Evolutionary conservation across 2,888 invertebrate genomes (phyloP).

Genomic region (Kryphioiulus occultus): DNA sequence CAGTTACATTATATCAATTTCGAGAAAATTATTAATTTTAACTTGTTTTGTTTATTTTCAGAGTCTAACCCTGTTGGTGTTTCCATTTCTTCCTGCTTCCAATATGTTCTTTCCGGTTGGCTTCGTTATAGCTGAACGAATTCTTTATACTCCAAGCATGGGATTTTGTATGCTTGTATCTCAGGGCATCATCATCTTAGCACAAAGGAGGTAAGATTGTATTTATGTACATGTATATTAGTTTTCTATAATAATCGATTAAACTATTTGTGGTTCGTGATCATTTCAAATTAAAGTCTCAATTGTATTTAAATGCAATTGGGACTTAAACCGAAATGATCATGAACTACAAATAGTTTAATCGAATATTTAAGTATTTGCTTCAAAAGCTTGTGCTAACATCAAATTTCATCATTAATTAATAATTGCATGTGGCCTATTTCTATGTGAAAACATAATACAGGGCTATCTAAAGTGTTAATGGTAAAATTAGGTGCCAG

Average conservation of each 20-base stretch:
- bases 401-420: no score
- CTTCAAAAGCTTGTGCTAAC: no score
- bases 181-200: conserved; percentile 72
- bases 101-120: conserved; percentile 98
- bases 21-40: not conserved
- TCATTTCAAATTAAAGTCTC: not conserved
- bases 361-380: no score
- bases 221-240: not conserved
- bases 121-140: conserved; percentile 94
- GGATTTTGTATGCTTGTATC: conserved; percentile 93
- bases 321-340: no score
- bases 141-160: conserved; percentile 97
- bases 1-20: no score
- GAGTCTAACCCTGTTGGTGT: conserved; percentile 84
- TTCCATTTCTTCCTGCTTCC: conserved; percentile 95
- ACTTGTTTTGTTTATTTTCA: conserved; percentile 60
- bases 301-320: not conserved
- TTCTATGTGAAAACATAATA: no score
- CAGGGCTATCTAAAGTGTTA: no score
- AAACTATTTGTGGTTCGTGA: not conserved
- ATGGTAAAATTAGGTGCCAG: no score
- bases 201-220: conserved; percentile 46
- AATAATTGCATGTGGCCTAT: no score
- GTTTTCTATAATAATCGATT: not conserved
- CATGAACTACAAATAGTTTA: no score